These are phyloP conservation scores for Yponomeuta evonymella DNA, from an alignment of 2,888 invertebrate species.

Conservation along the genomic window DNA sequence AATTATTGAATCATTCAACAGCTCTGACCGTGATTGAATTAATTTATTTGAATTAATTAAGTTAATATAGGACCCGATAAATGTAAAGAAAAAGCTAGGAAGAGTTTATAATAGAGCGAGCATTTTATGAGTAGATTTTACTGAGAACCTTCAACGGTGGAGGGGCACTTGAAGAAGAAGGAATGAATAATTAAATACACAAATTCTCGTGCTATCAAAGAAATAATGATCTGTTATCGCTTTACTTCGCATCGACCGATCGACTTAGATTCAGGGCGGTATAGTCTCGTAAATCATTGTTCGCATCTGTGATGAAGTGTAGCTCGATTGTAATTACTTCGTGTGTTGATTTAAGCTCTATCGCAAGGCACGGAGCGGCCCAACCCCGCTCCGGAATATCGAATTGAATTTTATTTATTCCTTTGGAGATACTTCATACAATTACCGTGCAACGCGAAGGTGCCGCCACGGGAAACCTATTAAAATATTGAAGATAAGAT, in stretches of 20 bases:
- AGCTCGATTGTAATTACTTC: constrained; percentile 69
- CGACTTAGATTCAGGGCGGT: constrained; percentile 46
- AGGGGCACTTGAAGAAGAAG: neutral
- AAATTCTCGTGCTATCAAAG: neutral
- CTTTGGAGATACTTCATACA: constrained; percentile 59
- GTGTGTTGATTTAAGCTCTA: constrained; percentile 74
- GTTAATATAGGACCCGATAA: too few relatives aligned
- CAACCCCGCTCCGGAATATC: constrained; percentile 49
- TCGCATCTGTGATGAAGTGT: constrained; percentile 70
- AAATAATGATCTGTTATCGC: neutral
- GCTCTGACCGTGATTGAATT: too few relatives aligned
- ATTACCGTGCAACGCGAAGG: constrained; percentile 57
- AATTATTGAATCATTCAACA: too few relatives aligned
- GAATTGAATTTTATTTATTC: constrained; percentile 48
- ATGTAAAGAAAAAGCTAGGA: too few relatives aligned
- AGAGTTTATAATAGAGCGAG: too few relatives aligned
- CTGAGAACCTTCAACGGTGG: too few relatives aligned
- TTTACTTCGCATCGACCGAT: constrained; percentile 21
- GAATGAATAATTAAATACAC: neutral
- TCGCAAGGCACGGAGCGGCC: constrained; percentile 45
- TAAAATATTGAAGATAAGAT: constrained; percentile 73
- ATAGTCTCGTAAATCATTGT: constrained; percentile 61
- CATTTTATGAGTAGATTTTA: too few relatives aligned
- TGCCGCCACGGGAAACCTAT: constrained; percentile 72
- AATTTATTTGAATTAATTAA: too few relatives aligned